A percentile compares a stretch with the other conserved stretches of the same genome.
Evolutionary conservation across 2,888 invertebrate genomes (phyloP).

Genomic region (Choreutis nemorana): DNA sequence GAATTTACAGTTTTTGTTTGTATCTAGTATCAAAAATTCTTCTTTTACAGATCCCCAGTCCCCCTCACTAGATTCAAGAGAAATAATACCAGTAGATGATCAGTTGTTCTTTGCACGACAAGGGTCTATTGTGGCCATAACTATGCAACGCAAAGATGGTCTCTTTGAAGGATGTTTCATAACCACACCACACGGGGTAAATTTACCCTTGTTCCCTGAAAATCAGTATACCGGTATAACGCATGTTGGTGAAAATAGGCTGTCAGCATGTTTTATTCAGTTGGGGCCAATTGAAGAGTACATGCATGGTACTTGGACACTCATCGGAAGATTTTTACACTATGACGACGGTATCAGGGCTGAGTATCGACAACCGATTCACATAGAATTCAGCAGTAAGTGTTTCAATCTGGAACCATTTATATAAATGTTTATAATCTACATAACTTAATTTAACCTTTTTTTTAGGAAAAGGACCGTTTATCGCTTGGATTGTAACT

Average conservation of each 20-base stretch:
- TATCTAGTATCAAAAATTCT: too few relatives aligned
- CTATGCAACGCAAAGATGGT: too few relatives aligned
- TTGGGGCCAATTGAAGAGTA: constrained; percentile 6
- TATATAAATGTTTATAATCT: too few relatives aligned
- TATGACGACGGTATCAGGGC: constrained; percentile 7
- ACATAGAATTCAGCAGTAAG: constrained; percentile 6
- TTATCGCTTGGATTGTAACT: background rate
- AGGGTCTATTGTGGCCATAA: too few relatives aligned
- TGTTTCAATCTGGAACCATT: too few relatives aligned
- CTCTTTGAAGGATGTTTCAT: constrained; percentile 9
- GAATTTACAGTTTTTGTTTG: too few relatives aligned
- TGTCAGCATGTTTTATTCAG: constrained; percentile 6
- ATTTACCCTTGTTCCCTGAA: constrained; percentile 5
- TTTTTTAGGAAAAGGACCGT: background rate
- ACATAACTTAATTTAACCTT: too few relatives aligned
- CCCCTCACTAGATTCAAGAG: too few relatives aligned
- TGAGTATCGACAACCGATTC: constrained; percentile 5
- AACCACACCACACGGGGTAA: constrained; percentile 6
- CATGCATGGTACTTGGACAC: constrained; percentile 6
- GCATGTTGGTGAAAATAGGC: constrained; percentile 5
- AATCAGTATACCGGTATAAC: constrained; percentile 7
- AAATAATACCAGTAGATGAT: too few relatives aligned
- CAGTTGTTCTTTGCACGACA: too few relatives aligned
- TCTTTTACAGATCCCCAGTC: too few relatives aligned
- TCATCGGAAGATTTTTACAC: constrained; percentile 8